Base-by-base conservation (phyloP, 2,888 invertebrate genomes). In the Agrilus cyanescens region DNA sequence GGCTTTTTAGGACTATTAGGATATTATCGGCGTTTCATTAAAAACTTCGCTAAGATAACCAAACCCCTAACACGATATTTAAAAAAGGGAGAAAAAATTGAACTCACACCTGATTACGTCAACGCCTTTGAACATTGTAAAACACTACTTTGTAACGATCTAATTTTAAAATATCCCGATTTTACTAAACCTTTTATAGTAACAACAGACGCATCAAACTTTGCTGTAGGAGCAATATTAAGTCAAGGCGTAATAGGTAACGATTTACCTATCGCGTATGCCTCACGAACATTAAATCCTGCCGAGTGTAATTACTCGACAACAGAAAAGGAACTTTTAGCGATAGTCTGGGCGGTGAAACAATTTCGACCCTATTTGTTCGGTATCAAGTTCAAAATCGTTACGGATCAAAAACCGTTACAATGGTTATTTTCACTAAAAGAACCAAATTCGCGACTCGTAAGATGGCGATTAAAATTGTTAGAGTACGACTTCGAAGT, bases 361-460 rank as follows among this genome's bases (percentile, higher is more conserved):
- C 46, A 56, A 40, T 59, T 57, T 40, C 37, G 55, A 36, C 52
- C 54, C 3, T 58, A 59, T 43, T 31, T 60, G 7, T 54, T 51
- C 32, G 59, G 57, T 7, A 50, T 49, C 18, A 52, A 55, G 41
- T 66, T 68, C 30, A 55, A 44, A 0, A 62, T 67, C 0, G 54
- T 59, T 3, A 66, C 63, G 1, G 66, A 68, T 40, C 66, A 67
- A 43, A 51, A 57, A 39, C 61, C 62, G 1, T 40, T 66, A 3
- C 52, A 49, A 4, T 66, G 61, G 59, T 38, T 66, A 0, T 57
- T 62, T 52, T 55, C 49, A 0, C 33, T 63, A 0, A 64, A 65
- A 50, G 61, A 65, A 7, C 63, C 62, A 0, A 61, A 58, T 20
- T 58, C 59, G 0, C 48, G 53, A 37, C 37, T 63, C 4, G 53